A percentile compares a stretch with the other conserved stretches of the same genome.
Conservation (phyloP, 2,888 invertebrate genomes). For the Caenorhabditis sp. region DNA sequence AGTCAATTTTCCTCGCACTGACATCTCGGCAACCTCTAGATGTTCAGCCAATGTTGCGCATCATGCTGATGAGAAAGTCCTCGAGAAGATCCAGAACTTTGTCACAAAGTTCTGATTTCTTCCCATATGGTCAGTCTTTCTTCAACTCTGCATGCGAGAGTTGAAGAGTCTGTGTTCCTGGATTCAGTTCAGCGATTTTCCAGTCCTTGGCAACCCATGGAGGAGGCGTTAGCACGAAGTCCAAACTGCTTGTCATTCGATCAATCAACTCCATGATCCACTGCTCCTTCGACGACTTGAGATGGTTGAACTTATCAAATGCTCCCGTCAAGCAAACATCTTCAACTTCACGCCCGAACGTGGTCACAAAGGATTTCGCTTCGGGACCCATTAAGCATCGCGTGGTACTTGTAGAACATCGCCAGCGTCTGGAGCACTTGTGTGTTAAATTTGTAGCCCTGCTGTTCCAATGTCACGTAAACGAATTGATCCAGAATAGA, state of each 20-base stretch:
- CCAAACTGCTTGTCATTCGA: slow-evolving; percentile 72
- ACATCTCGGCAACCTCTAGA: no score
- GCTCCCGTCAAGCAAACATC: slow-evolving; percentile 66
- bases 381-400: slow-evolving; percentile 58
- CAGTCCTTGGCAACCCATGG: slow-evolving; percentile 75
- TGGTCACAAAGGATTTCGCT: slow-evolving; percentile 35
- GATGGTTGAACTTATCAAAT: slow-evolving; percentile 66
- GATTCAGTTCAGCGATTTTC: slow-evolving; percentile 92
- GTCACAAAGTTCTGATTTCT: slow-evolving; percentile 67
- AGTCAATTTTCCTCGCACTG: no score
- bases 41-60: slow-evolving; percentile 94
- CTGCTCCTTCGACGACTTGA: slow-evolving; percentile 62
- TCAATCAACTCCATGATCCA: slow-evolving; percentile 70
- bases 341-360: slow-evolving; percentile 40
- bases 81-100: slow-evolving; percentile 96
- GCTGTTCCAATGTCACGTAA: slow-evolving; percentile 70
- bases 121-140: slow-evolving; percentile 66
- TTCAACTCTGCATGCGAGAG: no score
- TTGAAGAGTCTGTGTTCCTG: slow-evolving; percentile 92
- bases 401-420: slow-evolving; percentile 77
- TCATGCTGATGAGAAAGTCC: slow-evolving; percentile 95
- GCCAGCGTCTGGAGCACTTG: slow-evolving; percentile 67
- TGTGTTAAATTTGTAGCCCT: slow-evolving; percentile 50
- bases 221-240: slow-evolving; percentile 75
- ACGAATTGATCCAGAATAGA: slow-evolving; percentile 73